phyloP scores from a whole-genome alignment of 2,797 vertebrate species.

The Leptoclinus maculatus region DNA sequence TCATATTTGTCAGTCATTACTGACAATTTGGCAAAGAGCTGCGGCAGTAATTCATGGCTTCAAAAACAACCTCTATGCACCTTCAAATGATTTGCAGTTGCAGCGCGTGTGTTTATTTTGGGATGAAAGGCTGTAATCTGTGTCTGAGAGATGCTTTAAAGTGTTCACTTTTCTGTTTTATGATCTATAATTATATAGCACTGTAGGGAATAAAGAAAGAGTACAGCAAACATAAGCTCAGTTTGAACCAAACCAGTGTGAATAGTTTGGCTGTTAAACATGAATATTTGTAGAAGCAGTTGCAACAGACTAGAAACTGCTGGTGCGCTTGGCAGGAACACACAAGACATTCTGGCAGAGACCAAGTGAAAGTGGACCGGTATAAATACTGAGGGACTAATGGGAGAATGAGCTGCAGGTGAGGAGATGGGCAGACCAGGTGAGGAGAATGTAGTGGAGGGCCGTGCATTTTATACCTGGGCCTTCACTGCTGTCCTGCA shows the following conservation, averaged over 20 bases:
- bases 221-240: constrained; percentile 4
- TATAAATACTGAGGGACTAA: background rate
- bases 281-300: constrained; percentile 18
- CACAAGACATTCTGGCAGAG: background rate
- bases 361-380: background rate
- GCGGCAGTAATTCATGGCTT: constrained; percentile 26
- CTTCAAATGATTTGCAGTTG: constrained; percentile 1
- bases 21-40: constrained; percentile 37
- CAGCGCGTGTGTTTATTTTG: constrained; percentile 27
- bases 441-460: too few relatives aligned
- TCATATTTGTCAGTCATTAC: constrained; percentile 57
- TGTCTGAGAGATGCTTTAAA: constrained; percentile 29
- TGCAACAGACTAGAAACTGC: background rate
- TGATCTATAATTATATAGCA: constrained; percentile 41
- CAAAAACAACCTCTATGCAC: constrained; percentile 1
- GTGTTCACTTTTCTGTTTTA: constrained; percentile 28
- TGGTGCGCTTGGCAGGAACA: background rate
- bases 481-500: too few relatives aligned
- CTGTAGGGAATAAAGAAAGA: constrained; percentile 33
- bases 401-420: background rate
- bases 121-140: constrained; percentile 40
- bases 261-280: constrained; percentile 32
- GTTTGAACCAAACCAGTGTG: constrained; percentile 21
- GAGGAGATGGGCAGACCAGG: background rate
- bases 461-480: too few relatives aligned